Evolutionary conservation across 2,797 vertebrate species (phyloP).

Genomic region (Propithecus perrieri): DNA sequence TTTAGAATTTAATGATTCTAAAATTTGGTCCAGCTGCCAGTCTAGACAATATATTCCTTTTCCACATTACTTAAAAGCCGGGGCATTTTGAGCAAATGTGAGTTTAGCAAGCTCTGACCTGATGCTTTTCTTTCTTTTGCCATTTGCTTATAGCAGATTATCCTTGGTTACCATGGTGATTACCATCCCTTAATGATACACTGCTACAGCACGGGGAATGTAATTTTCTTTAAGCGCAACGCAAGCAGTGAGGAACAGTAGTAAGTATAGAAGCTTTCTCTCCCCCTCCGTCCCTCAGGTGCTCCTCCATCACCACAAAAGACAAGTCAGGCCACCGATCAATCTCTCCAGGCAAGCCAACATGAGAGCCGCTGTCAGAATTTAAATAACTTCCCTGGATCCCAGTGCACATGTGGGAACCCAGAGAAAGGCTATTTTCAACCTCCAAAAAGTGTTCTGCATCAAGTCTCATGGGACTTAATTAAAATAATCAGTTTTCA

Average conservation of each 20-base stretch:
- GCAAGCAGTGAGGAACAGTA: not conserved
- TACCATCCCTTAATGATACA: constrained; percentile 39
- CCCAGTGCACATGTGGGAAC: not conserved
- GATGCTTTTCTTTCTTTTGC: constrained; percentile 53
- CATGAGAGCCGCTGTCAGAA: not conserved
- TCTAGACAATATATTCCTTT: constrained; percentile 44
- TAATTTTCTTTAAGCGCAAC: not conserved
- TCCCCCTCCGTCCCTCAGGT: not conserved
- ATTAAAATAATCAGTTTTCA: constrained; percentile 67
- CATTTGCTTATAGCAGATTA: constrained; percentile 51
- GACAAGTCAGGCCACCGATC: constrained; percentile 11
- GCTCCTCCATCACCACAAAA: not conserved
- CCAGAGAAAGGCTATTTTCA: constrained; percentile 55
- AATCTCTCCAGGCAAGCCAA: not conserved
- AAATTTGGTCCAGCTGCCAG: constrained; percentile 16
- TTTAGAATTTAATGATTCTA: not conserved
- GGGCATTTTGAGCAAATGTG: constrained; percentile 39
- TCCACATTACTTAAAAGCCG: constrained; percentile 39
- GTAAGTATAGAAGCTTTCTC: not conserved
- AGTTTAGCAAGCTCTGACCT: constrained; percentile 23
- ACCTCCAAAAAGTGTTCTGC: not conserved
- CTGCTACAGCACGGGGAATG: constrained; percentile 21
- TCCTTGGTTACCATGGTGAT: constrained; percentile 69
- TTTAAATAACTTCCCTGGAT: not conserved
- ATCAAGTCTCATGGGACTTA: constrained; percentile 46